These are phyloP conservation scores for Oxytorus armatus DNA, from an alignment of 2,888 invertebrate genomes.

Conservation along the genomic window DNA sequence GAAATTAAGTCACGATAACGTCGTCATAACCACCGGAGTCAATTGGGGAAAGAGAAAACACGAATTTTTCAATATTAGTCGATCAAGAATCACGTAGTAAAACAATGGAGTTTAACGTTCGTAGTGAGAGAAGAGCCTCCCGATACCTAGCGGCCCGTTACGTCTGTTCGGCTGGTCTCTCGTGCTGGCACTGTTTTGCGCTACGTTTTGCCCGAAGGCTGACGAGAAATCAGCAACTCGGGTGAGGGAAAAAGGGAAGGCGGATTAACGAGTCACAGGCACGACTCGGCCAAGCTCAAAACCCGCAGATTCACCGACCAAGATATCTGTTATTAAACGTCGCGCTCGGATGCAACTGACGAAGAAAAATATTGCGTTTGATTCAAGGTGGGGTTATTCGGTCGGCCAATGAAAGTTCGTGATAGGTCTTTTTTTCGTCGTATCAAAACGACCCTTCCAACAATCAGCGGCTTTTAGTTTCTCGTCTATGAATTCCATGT, in stretches of 20 bases:
- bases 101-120: no score
- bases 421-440: not conserved
- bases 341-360: not conserved
- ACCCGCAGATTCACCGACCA: no score
- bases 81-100: slow-evolving; percentile 18
- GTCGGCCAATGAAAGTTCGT: not conserved
- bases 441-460: not conserved
- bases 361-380: not conserved
- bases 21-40: not conserved
- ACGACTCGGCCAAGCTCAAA: not conserved
- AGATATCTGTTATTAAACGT: no score
- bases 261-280: not conserved
- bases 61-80: slow-evolving; percentile 27
- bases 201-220: not conserved
- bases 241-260: slow-evolving; percentile 20
- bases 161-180: not conserved
- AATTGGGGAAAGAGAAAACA: not conserved
- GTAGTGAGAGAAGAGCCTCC: slow-evolving; percentile 32
- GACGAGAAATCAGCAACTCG: slow-evolving; percentile 1
- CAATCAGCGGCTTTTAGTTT: not conserved
- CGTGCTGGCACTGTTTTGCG: slow-evolving; percentile 1
- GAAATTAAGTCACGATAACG: not conserved
- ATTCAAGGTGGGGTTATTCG: not conserved
- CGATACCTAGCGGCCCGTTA: slow-evolving; percentile 27
- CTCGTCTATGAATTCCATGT: slow-evolving; percentile 25